Percentiles rank a stretch among this genome's conserved stretches.
These are phyloP conservation scores for Carollia perspicillata DNA, from an alignment of 2,113 vertebrate species.

Conservation along the genomic window DNA sequence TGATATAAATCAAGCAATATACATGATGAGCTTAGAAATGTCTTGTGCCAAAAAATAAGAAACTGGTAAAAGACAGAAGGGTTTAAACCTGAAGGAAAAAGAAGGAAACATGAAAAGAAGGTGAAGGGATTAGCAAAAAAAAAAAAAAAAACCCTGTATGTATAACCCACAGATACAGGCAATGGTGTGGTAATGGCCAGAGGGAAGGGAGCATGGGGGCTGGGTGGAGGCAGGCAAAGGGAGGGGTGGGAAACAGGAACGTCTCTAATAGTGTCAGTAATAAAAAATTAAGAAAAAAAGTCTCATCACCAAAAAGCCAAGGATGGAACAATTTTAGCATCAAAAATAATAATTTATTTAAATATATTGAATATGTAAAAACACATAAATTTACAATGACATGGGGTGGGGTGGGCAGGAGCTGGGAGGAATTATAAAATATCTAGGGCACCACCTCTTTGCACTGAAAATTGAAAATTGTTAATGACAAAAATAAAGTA, in stretches of 20 bases:
- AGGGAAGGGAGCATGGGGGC: too few relatives aligned
- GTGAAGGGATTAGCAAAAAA: too few relatives aligned
- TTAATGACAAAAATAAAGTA: not conserved
- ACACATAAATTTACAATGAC: not conserved
- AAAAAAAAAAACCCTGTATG: too few relatives aligned
- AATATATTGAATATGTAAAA: not conserved
- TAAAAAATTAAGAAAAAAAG: too few relatives aligned
- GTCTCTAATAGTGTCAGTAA: too few relatives aligned
- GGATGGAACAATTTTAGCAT: not conserved
- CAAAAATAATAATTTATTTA: constrained; percentile 33
- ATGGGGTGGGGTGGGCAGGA: not conserved
- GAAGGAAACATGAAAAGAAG: not conserved
- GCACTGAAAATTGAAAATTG: not conserved
- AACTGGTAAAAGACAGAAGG: not conserved
- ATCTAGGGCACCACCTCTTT: not conserved
- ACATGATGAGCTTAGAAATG: not conserved
- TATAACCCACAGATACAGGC: too few relatives aligned
- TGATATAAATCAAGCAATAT: not conserved
- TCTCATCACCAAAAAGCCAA: not conserved
- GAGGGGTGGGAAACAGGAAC: too few relatives aligned
- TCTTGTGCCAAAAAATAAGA: not conserved
- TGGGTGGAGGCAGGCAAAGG: too few relatives aligned
- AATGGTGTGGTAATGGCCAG: too few relatives aligned
- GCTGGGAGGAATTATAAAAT: not conserved
- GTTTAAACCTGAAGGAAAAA: not conserved